Evolutionary conservation across 2,888 invertebrate species (phyloP).

Genomic region (Pocota personata): DNA sequence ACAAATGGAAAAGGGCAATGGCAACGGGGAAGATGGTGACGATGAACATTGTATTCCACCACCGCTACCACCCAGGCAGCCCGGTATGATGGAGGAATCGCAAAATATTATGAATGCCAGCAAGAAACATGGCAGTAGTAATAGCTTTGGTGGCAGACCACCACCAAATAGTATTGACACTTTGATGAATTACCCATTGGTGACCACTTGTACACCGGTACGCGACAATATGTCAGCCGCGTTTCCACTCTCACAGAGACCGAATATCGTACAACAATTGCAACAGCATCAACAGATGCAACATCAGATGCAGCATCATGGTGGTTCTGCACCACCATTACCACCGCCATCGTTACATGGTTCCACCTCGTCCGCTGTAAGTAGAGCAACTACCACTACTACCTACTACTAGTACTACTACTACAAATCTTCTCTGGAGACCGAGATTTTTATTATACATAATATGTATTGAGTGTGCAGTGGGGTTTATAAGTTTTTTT

Average conservation of each 20-base stretch:
- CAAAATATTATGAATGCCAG: conserved; percentile 72
- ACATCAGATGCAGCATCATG: conserved; percentile 74
- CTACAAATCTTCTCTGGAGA: conserved; percentile 50
- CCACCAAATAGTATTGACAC: conserved; percentile 82
- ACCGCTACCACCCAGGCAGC: conserved; percentile 86
- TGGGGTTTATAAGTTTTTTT: conserved; percentile 3
- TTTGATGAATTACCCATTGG: conserved; percentile 82
- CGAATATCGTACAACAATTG: conserved; percentile 82
- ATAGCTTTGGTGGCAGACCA: conserved; percentile 75
- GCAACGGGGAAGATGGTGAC: conserved; percentile 79
- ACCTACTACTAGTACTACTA: conserved; percentile 51
- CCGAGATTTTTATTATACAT: conserved; percentile 45
- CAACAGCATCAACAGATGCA: conserved; percentile 81
- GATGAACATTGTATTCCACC: conserved; percentile 83
- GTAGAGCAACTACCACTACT: conserved; percentile 75
- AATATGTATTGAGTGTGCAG: conserved; percentile 24
- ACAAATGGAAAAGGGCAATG: conserved; percentile 80
- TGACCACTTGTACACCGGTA: conserved; percentile 82
- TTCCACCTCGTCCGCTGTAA: conserved; percentile 80
- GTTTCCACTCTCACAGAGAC: conserved; percentile 82
- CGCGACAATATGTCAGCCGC: conserved; percentile 82
- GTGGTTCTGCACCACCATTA: conserved; percentile 48
- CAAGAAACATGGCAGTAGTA: conserved; percentile 57
- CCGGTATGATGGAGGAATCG: conserved; percentile 82
- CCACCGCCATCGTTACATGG: conserved; percentile 62